Evolutionary conservation across 2,888 invertebrate genomes (phyloP).

Genomic region (Ophioninae sp.): DNA sequence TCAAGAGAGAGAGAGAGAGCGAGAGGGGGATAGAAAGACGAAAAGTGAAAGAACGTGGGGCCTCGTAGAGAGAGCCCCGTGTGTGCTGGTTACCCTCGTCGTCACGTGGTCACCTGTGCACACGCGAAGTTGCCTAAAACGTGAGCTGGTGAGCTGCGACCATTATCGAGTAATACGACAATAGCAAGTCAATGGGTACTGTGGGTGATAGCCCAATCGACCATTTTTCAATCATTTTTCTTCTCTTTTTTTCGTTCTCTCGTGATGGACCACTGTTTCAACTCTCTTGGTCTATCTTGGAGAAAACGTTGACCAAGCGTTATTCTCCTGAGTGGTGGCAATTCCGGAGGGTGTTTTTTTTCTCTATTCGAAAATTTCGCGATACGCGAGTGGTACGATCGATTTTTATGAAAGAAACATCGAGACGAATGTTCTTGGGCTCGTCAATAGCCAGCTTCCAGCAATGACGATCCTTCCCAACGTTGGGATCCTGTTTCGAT

Average conservation of each 20-base stretch:
- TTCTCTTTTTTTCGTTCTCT: neutral
- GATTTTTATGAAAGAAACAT: too few species aligned
- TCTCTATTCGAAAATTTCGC: neutral
- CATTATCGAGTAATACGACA: slow-evolving; percentile 43
- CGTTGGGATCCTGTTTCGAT: too few species aligned
- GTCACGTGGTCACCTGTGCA: slow-evolving; percentile 67
- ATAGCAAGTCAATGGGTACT: slow-evolving; percentile 38
- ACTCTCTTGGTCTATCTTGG: neutral
- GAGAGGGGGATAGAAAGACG: slow-evolving; percentile 30
- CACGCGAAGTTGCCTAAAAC: slow-evolving; percentile 60
- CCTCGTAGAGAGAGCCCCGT: slow-evolving; percentile 57
- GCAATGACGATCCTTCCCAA: too few species aligned
- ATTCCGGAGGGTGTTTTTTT: neutral
- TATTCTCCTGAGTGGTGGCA: neutral
- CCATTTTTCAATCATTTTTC: slow-evolving; percentile 54
- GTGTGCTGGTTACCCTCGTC: slow-evolving; percentile 63
- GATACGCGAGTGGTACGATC: neutral
- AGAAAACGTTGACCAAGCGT: neutral
- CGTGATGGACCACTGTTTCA: neutral
- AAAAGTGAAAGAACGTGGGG: slow-evolving; percentile 35
- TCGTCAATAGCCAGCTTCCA: too few species aligned
- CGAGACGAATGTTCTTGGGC: too few species aligned
- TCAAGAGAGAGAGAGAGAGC: slow-evolving; percentile 22
- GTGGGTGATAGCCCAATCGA: slow-evolving; percentile 45
- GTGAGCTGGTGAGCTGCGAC: slow-evolving; percentile 55